These are phyloP conservation scores for Microctenopoma stevenorrisi DNA, from an alignment of 2,797 vertebrate genomes.

Conservation along the genomic window DNA sequence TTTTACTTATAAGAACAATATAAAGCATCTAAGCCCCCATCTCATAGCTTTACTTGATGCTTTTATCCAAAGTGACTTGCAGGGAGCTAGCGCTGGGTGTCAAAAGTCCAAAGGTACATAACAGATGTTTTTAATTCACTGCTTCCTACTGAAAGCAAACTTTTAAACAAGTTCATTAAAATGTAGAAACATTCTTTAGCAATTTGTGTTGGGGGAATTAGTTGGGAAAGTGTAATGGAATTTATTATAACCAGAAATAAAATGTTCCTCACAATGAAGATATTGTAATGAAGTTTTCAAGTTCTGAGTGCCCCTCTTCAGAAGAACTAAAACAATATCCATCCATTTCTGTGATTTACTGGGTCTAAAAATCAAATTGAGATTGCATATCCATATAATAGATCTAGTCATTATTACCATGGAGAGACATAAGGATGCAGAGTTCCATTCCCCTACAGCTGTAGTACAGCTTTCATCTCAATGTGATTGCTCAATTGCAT, in stretches of 20 bases:
- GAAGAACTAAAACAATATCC: slow-evolving; percentile 57
- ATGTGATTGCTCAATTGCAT: slow-evolving; percentile 82
- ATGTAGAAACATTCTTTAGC: slow-evolving; percentile 40
- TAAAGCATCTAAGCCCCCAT: too few relatives aligned
- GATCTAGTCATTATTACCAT: slow-evolving; percentile 75
- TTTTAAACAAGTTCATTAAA: slow-evolving; percentile 59
- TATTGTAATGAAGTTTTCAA: slow-evolving; percentile 50
- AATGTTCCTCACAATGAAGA: slow-evolving; percentile 51
- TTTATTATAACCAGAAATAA: slow-evolving; percentile 59
- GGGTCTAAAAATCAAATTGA: slow-evolving; percentile 73
- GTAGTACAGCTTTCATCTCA: slow-evolving; percentile 68
- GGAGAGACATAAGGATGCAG: slow-evolving; percentile 62
- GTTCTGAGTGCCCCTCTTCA: slow-evolving; percentile 52
- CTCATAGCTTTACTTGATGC: too few relatives aligned
- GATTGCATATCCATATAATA: slow-evolving; percentile 75
- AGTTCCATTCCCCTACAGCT: slow-evolving; percentile 70
- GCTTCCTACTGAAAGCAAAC: slow-evolving; percentile 11
- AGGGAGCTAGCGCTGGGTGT: too few relatives aligned
- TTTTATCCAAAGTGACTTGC: too few relatives aligned
- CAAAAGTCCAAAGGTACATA: slow-evolving; percentile 1
- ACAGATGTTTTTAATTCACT: slow-evolving; percentile 28
- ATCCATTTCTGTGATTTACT: slow-evolving; percentile 76
- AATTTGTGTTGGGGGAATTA: slow-evolving; percentile 52
- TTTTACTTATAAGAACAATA: too few relatives aligned
- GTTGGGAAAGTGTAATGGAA: slow-evolving; percentile 51